phyloP scores from a whole-genome alignment of 37 sponge, comb jelly and placozoan genomes.

The Amphimedon queenslandica region DNA sequence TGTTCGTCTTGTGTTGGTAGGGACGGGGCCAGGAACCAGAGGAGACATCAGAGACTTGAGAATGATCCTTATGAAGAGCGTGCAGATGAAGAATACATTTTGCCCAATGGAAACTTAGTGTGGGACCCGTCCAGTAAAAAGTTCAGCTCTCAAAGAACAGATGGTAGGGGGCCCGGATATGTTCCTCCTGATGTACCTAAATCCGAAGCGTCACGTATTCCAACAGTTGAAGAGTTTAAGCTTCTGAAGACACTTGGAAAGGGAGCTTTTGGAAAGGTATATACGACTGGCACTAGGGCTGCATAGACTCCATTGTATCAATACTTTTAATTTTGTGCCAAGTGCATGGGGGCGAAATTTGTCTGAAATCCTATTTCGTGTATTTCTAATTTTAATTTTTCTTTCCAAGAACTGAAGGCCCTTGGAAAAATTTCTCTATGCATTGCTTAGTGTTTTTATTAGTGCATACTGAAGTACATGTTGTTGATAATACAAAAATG shows the following conservation, averaged over 20 bases:
- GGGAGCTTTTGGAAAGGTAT: constrained; percentile 88
- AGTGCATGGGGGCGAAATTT: background rate
- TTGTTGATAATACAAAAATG: too few relatives aligned
- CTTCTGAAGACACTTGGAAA: constrained; percentile 73
- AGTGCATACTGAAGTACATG: too few relatives aligned
- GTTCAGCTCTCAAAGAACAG: background rate
- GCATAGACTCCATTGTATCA: too few relatives aligned
- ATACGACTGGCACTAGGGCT: too few relatives aligned
- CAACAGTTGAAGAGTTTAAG: constrained; percentile 63
- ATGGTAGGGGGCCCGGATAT: background rate
- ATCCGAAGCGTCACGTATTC: background rate
- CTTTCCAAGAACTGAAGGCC: too few relatives aligned
- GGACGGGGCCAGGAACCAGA: too few relatives aligned
- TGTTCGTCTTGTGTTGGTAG: too few relatives aligned
- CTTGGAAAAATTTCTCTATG: too few relatives aligned
- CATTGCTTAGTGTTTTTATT: too few relatives aligned
- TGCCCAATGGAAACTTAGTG: constrained; percentile 22
- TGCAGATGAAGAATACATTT: constrained; percentile 29
- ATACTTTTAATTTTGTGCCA: too few relatives aligned
- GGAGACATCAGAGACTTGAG: background rate
- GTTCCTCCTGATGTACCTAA: constrained; percentile 26
- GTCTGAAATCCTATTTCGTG: background rate
- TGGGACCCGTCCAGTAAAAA: constrained; percentile 19
- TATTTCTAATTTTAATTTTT: too few relatives aligned
- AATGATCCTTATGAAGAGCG: background rate